Evolutionary conservation across 1,140 invertebrate genomes (phyloP).

Genomic region (Proctacanthus coquilletti): DNA sequence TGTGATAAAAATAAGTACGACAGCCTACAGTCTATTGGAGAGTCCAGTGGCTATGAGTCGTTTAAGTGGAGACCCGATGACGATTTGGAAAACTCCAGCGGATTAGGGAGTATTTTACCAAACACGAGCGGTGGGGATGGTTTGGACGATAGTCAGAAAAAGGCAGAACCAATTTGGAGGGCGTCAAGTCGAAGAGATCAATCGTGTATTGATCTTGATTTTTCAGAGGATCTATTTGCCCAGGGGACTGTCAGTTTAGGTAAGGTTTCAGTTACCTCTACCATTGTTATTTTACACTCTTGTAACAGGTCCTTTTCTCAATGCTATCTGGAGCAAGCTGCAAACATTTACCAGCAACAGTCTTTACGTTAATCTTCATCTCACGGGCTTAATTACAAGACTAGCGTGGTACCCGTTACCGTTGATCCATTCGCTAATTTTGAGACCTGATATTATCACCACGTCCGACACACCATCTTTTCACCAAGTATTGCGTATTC

Average conservation of each 20-base stretch:
- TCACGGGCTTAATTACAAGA: constrained; percentile 74
- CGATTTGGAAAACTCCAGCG: too few relatives aligned
- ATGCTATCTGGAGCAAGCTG: constrained; percentile 63
- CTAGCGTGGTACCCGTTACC: constrained; percentile 79
- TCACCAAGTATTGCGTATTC: constrained; percentile 69
- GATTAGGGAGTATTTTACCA: too few relatives aligned
- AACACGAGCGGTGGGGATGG: constrained; percentile 7
- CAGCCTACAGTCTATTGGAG: constrained; percentile 55
- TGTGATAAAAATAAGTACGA: constrained; percentile 31
- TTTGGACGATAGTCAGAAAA: constrained; percentile 7
- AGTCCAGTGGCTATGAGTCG: constrained; percentile 74
- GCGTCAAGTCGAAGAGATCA: constrained; percentile 26
- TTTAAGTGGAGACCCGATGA: constrained; percentile 51
- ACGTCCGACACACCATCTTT: constrained; percentile 82
- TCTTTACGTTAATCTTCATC: constrained; percentile 71
- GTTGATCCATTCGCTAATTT: constrained; percentile 67
- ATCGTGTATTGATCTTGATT: constrained; percentile 27
- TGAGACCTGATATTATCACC: constrained; percentile 73
- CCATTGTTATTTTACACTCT: constrained; percentile 1
- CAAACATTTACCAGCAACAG: constrained; percentile 75
- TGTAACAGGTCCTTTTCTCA: constrained; percentile 63
- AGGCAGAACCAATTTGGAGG: constrained; percentile 20
- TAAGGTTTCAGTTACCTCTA: constrained; percentile 6
- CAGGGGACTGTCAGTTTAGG: constrained; percentile 29
- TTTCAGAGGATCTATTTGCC: constrained; percentile 31